These are phyloP conservation scores for Lacerta viridis DNA, from an alignment of 2,797 vertebrate genomes.

Conservation along the genomic window DNA sequence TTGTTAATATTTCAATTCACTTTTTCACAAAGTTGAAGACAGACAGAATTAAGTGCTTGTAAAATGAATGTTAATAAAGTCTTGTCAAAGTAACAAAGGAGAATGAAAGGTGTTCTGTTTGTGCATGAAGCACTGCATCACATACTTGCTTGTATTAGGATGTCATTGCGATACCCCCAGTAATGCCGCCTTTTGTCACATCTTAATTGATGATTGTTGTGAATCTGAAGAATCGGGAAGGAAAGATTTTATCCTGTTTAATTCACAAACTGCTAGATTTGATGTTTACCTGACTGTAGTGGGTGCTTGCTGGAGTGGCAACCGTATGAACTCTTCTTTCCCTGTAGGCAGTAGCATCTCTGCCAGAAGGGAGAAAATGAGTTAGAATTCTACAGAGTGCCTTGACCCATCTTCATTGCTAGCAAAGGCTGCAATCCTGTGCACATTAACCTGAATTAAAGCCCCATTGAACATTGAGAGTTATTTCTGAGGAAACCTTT, in stretches of 20 bases:
- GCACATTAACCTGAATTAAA: not conserved
- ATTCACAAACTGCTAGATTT: not conserved
- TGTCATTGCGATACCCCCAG: not conserved
- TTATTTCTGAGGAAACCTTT: not conserved
- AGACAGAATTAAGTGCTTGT: constrained; percentile 63
- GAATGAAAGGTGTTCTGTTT: not conserved
- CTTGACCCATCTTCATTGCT: not conserved
- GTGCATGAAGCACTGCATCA: not conserved
- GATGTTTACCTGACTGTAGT: not conserved
- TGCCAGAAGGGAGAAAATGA: not conserved
- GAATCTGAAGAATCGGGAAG: not conserved
- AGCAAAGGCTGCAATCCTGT: not conserved
- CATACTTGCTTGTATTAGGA: not conserved
- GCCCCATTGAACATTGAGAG: not conserved
- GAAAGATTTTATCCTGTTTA: not conserved
- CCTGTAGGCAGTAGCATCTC: not conserved
- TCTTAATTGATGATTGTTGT: too few species aligned
- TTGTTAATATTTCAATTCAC: constrained; percentile 9
- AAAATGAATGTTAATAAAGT: constrained; percentile 19
- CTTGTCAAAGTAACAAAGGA: not conserved
- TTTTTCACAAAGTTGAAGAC: constrained; percentile 41
- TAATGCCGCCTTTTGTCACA: not conserved
- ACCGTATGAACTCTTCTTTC: not conserved
- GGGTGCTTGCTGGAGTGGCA: not conserved
- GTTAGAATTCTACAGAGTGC: not conserved